Conservation (phyloP, 1,140 invertebrate genomes). For the Drosophila sproati region DNA sequence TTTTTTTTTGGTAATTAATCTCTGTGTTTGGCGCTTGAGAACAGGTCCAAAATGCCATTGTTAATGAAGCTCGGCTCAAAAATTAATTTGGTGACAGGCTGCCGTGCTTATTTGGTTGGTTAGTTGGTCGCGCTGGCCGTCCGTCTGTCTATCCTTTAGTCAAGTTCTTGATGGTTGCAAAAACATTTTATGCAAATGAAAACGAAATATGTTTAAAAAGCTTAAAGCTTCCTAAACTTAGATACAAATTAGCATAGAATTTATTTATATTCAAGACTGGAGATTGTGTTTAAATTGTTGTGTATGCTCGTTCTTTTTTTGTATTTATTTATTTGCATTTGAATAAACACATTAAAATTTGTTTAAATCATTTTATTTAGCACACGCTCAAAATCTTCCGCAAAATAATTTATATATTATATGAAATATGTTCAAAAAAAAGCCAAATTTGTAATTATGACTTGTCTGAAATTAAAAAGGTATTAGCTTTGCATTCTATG, state of each 20-base stretch:
- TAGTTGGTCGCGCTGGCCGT: not conserved
- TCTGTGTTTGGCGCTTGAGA: slow-evolving; percentile 54
- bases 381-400: slow-evolving; percentile 32
- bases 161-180: slow-evolving; percentile 33
- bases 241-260: slow-evolving; percentile 67
- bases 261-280: slow-evolving; percentile 53
- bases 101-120: not conserved
- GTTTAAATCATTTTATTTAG: slow-evolving; percentile 15
- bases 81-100: slow-evolving; percentile 36
- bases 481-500: slow-evolving; percentile 26
- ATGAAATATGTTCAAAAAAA: not conserved
- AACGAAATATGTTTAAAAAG: slow-evolving; percentile 63
- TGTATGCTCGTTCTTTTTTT: slow-evolving; percentile 39
- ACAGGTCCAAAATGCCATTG: slow-evolving; percentile 71
- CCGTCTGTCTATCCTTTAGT: slow-evolving; percentile 29
- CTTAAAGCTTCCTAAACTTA: slow-evolving; percentile 63
- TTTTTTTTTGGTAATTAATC: slow-evolving; percentile 61
- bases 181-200: slow-evolving; percentile 77
- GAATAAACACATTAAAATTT: slow-evolving; percentile 38
- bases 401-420: slow-evolving; percentile 7
- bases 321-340: slow-evolving; percentile 57
- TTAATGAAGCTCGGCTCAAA: slow-evolving; percentile 60
- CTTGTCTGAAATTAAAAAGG: slow-evolving; percentile 28
- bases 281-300: slow-evolving; percentile 9
- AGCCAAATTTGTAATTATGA: slow-evolving; percentile 20